Base-by-base conservation (phyloP, 2,797 vertebrate genomes). In the Pachyuromys duprasi region DNA sequence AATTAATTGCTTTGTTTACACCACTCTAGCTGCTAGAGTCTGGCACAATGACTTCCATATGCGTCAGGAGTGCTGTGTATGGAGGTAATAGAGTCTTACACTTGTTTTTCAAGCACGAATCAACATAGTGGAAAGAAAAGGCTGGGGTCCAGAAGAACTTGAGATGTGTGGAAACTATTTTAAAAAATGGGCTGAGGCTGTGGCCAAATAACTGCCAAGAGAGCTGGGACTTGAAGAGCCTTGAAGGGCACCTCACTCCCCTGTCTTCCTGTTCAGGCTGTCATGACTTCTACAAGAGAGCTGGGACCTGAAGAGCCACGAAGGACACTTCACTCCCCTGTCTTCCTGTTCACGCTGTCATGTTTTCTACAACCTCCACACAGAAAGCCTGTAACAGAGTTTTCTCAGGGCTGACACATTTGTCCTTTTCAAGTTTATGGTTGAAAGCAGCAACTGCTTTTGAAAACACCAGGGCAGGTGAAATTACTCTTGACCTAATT, bases 361-460 rank as follows among this genome's bases (percentile, higher is more conserved):
- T 70, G 39, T n/a, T 49, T 39, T 42, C 83, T 90, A 84, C 9
- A 12, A 49, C 39, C 65, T 92, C 75, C 53, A 2, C 65, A 57
- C 36, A 8, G 13, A 55, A 69, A 39, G 33, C 24, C 13, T 81
- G 31, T 55, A 53, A 55, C 45, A 80, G 83, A n/a, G 33, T 26
- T 86, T 86, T 55, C 83, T 17, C 20, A n/a, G 36, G 42, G 17
- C 3, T 22, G 74, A 86, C 39, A n/a, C 17, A n/a, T 45, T 75
- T 83, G 81, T 83, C 15, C 42, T 31, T 93, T 89, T 72, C 45
- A 94, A 90, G 63, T 60, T 60, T 12, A n/a, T 7, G 8, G 12
- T 76, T 95, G 45, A 72, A 96, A 80, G 62, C 45, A 55, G 74
- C 67, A 89, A 94, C 82, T 89, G 13, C 69, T 88, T 87, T 92